Base-by-base conservation (phyloP, 2,888 invertebrate species). In the Agonopterix heracliana region DNA sequence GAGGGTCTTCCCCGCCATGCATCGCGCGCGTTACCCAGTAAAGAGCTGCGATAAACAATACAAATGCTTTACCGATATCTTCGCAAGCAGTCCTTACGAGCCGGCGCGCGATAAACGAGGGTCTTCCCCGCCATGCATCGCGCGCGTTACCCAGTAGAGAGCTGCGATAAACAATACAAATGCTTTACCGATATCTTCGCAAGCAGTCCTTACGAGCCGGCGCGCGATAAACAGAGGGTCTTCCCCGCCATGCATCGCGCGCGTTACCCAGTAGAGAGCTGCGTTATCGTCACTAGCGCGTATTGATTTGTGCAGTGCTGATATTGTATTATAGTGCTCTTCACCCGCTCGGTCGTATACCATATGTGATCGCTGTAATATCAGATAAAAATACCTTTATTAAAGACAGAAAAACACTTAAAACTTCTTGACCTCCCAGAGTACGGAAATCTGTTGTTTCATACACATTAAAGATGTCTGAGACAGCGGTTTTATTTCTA, bases 21-120 rank as follows among this genome's bases (percentile, higher is more conserved):
- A 96, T 78, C 90, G 95, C 95, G 53, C 96, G 89, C 1, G 94
- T 91, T 2, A 94, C 88, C 95, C 95, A 96, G 71, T 96, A 96
- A 41, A n/a, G n/a, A n/a, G n/a, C n/a, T n/a, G n/a, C n/a, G n/a
- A n/a, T n/a, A n/a, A n/a, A n/a, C n/a, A n/a, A n/a, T n/a, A n/a
- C n/a, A n/a, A 35, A 9, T 35, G 35, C 35, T 42, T 53, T 75
- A 90, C 95, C 95, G 52, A 96, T 90, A 74, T 96, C 95, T 85
- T 96, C 96, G 67, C 92, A 91, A 10, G 95, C 94, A 50, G 91
- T 90, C 55, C 94, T 83, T 5, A 96, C 91, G 49, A 96, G 84
- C 57, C 96, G 81, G 34, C 96, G 86, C 2, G 95, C 95, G 46
- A 96, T 91, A 69, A 91, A 95, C 46, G 68, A 0, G 95, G 95